phyloP scores from a whole-genome alignment of 2,797 vertebrate genomes.

The Enteromius viviparus region DNA sequence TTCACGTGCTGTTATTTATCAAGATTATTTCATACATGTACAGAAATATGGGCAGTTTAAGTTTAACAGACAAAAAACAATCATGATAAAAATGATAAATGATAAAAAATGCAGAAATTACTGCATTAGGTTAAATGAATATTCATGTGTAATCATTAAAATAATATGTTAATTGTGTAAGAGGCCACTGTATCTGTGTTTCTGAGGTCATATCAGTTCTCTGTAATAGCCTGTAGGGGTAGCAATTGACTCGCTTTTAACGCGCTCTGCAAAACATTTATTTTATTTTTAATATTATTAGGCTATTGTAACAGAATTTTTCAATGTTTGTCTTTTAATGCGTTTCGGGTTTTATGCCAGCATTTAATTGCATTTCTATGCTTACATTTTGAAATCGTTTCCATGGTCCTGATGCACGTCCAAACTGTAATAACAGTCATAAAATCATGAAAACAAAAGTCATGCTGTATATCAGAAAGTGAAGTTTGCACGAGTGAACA shows the following conservation, averaged over 20 bases:
- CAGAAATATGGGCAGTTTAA: background rate
- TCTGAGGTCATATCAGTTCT: background rate
- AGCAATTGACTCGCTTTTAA: constrained; percentile 6
- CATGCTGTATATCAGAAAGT: background rate
- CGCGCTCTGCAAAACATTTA: background rate
- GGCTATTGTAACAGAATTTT: background rate
- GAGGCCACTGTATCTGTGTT: background rate
- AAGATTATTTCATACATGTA: background rate
- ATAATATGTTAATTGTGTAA: background rate
- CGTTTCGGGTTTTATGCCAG: background rate
- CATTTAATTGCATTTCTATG: background rate
- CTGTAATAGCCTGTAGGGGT: constrained; percentile 19
- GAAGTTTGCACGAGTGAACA: background rate
- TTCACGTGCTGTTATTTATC: background rate
- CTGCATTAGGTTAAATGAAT: background rate
- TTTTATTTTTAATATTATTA: background rate
- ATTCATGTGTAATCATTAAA: background rate
- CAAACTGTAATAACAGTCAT: background rate
- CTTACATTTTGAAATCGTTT: background rate
- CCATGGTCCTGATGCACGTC: background rate
- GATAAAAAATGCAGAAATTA: background rate
- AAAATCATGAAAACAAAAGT: background rate
- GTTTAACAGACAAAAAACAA: background rate
- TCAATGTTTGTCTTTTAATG: background rate
- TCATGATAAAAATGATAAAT: background rate